A percentile compares a stretch with the other conserved stretches of the same genome.
Conservation (phyloP, 2,797 vertebrate species). For the Chloroceryle inda region DNA sequence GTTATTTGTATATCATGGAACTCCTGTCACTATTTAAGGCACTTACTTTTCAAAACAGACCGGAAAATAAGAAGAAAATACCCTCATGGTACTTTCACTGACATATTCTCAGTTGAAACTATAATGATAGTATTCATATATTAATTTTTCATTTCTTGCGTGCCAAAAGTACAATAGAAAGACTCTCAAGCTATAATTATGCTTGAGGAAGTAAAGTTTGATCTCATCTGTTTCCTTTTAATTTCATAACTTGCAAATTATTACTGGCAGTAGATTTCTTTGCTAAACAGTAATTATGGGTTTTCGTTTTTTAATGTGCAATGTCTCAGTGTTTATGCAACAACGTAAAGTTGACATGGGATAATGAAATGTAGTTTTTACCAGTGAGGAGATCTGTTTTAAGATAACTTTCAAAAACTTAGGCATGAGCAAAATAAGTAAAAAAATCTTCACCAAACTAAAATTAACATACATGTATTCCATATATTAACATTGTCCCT, state of each 20-base stretch:
- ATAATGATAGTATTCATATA: not conserved
- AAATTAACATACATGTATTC: conserved; percentile 65
- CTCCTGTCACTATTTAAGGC: not conserved
- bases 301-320: not conserved
- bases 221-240: not conserved
- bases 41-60: conserved; percentile 21
- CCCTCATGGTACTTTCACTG: not conserved
- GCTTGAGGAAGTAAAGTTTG: not conserved
- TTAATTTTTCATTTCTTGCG: conserved; percentile 7
- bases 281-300: not conserved
- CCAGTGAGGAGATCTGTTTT: not conserved
- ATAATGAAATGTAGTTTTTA: conserved; percentile 2
- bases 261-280: not conserved
- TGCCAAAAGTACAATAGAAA: conserved; percentile 1
- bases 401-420: conserved; percentile 43
- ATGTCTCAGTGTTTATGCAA: conserved; percentile 1
- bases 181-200: not conserved
- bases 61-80: conserved; percentile 19
- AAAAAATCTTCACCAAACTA: conserved; percentile 48
- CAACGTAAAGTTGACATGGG: not conserved
- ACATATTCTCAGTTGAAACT: not conserved
- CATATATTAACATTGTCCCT: conserved; percentile 55
- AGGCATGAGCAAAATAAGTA: conserved; percentile 52
- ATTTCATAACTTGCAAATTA: not conserved
- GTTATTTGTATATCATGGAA: not conserved